Conservation (phyloP, 2,797 vertebrate species). For the Neosilurus hyrtlii region DNA sequence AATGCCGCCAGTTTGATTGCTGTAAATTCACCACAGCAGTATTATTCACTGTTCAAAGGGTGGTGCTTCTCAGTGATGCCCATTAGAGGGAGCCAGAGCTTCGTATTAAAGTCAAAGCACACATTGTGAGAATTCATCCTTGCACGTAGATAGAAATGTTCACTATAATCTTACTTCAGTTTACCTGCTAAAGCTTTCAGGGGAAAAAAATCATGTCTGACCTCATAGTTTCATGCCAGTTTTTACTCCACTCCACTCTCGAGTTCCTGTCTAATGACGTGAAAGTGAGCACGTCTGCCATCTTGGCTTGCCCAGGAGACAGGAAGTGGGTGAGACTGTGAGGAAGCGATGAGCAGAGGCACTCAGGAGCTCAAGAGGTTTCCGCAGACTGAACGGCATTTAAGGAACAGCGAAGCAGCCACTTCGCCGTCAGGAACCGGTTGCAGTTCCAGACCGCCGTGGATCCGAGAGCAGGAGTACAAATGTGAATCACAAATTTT, state of each 20-base stretch:
- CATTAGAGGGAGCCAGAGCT: conserved; percentile 38
- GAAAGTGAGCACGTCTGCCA: not conserved
- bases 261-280: conserved; percentile 1
- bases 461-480: not conserved
- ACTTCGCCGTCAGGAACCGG: not conserved
- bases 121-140: not conserved
- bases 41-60: not conserved
- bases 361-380: not conserved
- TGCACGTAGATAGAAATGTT: not conserved
- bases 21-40: not conserved
- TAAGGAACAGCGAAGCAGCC: not conserved
- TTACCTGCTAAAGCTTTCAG: not conserved
- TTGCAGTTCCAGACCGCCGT: not conserved
- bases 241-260: not conserved
- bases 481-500: not conserved
- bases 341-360: conserved; percentile 31
- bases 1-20: not conserved
- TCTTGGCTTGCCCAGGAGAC: conserved; percentile 33
- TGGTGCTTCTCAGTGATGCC: not conserved
- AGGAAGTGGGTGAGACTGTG: conserved; percentile 41
- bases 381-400: not conserved
- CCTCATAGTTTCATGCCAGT: not conserved
- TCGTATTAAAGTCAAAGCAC: not conserved
- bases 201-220: not conserved
- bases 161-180: not conserved